phyloP scores from a whole-genome alignment of 2,113 vertebrate genomes.

The Melanocharis versteri region DNA sequence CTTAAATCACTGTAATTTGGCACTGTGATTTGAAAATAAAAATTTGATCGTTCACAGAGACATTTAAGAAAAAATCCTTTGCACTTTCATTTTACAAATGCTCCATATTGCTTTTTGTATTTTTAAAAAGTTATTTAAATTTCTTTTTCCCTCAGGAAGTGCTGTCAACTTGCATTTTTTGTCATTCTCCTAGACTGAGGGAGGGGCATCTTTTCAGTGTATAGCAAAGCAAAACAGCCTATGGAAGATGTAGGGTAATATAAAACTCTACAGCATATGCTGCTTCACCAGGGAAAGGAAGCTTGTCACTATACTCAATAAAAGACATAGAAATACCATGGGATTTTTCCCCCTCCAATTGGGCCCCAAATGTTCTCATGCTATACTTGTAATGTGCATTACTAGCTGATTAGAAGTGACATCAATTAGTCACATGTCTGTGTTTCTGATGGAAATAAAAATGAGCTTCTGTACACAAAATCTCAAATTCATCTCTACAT shows the following conservation, averaged over 20 bases:
- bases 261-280: not conserved
- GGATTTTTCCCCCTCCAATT: constrained; percentile 32
- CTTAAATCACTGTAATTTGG: not conserved
- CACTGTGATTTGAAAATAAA: not conserved
- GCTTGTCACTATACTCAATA: constrained; percentile 47
- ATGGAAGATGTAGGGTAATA: not conserved
- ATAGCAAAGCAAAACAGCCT: not conserved
- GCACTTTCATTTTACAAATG: not conserved
- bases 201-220: not conserved
- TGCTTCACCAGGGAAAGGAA: constrained; percentile 32
- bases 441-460: constrained; percentile 84
- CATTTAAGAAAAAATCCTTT: not conserved
- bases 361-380: constrained; percentile 55
- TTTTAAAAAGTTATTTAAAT: not conserved
- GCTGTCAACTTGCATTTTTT: not conserved
- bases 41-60: not conserved
- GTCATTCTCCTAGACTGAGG: not conserved
- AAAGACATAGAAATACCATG: constrained; percentile 47
- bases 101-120: not conserved
- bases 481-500: constrained; percentile 85
- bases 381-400: constrained; percentile 51
- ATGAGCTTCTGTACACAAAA: constrained; percentile 75
- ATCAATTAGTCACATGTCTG: constrained; percentile 77
- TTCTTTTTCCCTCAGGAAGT: not conserved
- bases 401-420: constrained; percentile 73